Base-by-base conservation (phyloP, 2,113 vertebrate species). In the Hiodon alosoides region DNA sequence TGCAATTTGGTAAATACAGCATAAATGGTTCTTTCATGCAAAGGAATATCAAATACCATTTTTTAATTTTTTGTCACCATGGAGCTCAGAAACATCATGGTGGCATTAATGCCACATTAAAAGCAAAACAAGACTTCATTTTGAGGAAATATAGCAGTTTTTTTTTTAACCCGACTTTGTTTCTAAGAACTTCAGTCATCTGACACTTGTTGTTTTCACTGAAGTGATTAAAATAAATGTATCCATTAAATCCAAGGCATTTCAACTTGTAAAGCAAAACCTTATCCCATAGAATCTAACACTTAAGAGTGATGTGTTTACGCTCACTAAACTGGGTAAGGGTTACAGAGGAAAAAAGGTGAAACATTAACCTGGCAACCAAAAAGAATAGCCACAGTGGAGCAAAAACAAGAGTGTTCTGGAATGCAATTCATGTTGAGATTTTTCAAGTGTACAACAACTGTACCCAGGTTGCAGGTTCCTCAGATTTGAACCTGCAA, bases 191-290 rank as follows among this genome's bases (percentile, higher is more conserved):
- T 69, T 72, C 71, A 69, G 76, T 81, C 61, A 66, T 67, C 61
- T 13, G 16, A 71, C 8, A 70, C 73, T 62, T 71, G 70, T 66
- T 70, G 48, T 64, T 73, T 65, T 81, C 71, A 62, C 67, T 76
- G 64, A 78, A 71, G 73, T 72, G 71, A 57, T 68, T 73, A 80
- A 81, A 59, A n/a, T n/a, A 76, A 76, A 47, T 17, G 8, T 5
- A 69, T 47, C 7, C 5, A 66, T 47, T 47, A 10, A 66, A 11
- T 17, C 64, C 48, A 13, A 66, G 46, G 4, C 13, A 66, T 48
- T 48, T 66, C 31, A 66, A 46, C 6, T 11, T 11, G 46, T 48
- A 48, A 46, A 11, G 46, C 46, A n/a, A 48, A 66, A 66, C 31
- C 48, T 66, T 46, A 65, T 10, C 7, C 9, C 46, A 5, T 10